Conservation (phyloP, 2,888 invertebrate species). For the Archips crataeganus region DNA sequence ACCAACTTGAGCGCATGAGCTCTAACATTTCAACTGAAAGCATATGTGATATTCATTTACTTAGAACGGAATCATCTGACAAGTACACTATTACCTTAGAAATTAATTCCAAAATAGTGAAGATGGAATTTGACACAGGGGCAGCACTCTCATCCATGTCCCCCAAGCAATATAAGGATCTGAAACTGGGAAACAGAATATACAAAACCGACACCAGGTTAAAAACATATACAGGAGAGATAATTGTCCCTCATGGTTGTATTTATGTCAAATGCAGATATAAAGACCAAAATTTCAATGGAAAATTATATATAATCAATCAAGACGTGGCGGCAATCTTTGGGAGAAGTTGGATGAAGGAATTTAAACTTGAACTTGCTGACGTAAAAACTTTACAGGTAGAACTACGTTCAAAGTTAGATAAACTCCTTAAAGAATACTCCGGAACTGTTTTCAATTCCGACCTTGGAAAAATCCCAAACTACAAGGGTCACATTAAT, state of each 20-base stretch:
- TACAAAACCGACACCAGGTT: slow-evolving; percentile 18
- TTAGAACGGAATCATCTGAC: slow-evolving; percentile 8
- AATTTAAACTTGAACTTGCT: too few species aligned
- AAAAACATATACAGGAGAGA: slow-evolving; percentile 5
- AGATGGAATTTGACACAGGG: slow-evolving; percentile 31
- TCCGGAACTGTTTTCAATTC: too few species aligned
- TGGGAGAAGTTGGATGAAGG: too few species aligned
- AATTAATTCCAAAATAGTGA: neutral
- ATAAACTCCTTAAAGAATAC: neutral
- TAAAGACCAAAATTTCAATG: too few species aligned
- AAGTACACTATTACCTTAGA: slow-evolving; percentile 23
- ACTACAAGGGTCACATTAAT: too few species aligned
- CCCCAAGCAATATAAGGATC: neutral
- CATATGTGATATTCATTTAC: slow-evolving; percentile 31
- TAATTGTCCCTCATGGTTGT: neutral
- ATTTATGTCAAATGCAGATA: too few species aligned
- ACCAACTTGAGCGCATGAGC: too few species aligned
- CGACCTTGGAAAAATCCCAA: too few species aligned
- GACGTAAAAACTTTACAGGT: too few species aligned
- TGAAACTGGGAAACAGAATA: slow-evolving; percentile 4
- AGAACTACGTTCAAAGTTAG: slow-evolving; percentile 1
- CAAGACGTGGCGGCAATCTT: too few species aligned
- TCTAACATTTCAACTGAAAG: slow-evolving; percentile 36
- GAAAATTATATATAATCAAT: too few species aligned
- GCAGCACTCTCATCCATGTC: slow-evolving; percentile 28